A percentile compares a stretch with the other conserved stretches of the same genome.
These are phyloP conservation scores for Protonibea diacanthus DNA, from an alignment of 2,797 vertebrate species.

Conservation along the genomic window DNA sequence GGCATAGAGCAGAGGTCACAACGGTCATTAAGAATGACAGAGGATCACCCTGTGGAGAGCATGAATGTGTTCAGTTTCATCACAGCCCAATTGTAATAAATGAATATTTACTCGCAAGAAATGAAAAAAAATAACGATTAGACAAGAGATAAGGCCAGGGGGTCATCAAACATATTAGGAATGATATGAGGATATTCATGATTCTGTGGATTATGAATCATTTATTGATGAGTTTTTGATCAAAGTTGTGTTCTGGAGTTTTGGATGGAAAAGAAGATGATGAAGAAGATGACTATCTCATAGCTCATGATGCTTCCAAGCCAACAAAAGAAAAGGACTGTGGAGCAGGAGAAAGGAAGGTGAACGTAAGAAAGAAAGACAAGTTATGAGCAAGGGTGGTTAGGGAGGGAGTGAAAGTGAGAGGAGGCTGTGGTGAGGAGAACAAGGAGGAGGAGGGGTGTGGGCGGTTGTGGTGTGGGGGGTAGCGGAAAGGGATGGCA, in stretches of 20 bases:
- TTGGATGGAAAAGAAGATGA: neutral
- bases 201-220: neutral
- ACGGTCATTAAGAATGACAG: neutral
- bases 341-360: neutral
- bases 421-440: slow-evolving; percentile 4
- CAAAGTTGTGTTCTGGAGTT: neutral
- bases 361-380: neutral
- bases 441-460: neutral
- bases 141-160: neutral
- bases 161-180: neutral
- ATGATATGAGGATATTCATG: neutral
- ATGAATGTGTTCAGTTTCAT: neutral
- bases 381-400: neutral
- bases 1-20: neutral
- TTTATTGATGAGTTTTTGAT: neutral
- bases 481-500: slow-evolving; percentile 12
- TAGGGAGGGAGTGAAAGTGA: slow-evolving; percentile 1
- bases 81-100: neutral
- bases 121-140: neutral
- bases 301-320: no score
- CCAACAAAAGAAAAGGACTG: neutral
- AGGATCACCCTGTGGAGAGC: neutral
- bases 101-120: neutral
- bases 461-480: neutral
- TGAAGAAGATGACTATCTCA: neutral